Conservation (phyloP, 2,113 vertebrate genomes). For the Nothocercus nigrocapillus region DNA sequence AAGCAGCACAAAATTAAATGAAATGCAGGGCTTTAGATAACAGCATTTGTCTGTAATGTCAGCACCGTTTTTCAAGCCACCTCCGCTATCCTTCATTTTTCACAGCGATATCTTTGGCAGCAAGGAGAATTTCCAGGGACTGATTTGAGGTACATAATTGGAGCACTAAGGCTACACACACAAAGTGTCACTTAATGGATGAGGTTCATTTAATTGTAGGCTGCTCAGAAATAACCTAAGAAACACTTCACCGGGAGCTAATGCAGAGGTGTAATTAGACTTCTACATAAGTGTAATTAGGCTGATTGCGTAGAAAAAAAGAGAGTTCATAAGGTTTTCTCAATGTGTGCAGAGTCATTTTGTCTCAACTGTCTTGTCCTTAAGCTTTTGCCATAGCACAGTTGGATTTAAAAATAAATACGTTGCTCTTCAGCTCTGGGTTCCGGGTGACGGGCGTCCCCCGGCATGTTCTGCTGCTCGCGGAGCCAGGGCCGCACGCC, state of each 20-base stretch:
- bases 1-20: conserved; percentile 68
- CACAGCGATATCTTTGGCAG: conserved; percentile 57
- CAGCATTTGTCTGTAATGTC: conserved; percentile 27
- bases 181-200: conserved; percentile 88
- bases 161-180: conserved; percentile 75
- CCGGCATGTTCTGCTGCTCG: background rate
- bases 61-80: conserved; percentile 9
- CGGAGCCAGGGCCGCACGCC: background rate
- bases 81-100: conserved; percentile 48
- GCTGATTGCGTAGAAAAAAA: conserved; percentile 85
- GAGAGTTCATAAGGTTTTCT: conserved; percentile 81
- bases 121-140: conserved; percentile 73
- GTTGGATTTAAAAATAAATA: background rate
- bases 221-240: conserved; percentile 82
- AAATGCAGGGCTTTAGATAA: conserved; percentile 24
- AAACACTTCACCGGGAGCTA: conserved; percentile 88
- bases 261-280: conserved; percentile 90
- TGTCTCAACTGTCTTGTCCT: conserved; percentile 31
- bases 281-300: conserved; percentile 90
- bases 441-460: background rate
- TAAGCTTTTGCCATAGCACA: background rate
- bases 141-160: conserved; percentile 86
- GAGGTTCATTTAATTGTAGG: conserved; percentile 88
- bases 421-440: background rate
- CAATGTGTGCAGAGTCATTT: conserved; percentile 71